Evolutionary conservation across 2,797 vertebrate genomes (phyloP).

Genomic region (Hoplostethus atlanticus): DNA sequence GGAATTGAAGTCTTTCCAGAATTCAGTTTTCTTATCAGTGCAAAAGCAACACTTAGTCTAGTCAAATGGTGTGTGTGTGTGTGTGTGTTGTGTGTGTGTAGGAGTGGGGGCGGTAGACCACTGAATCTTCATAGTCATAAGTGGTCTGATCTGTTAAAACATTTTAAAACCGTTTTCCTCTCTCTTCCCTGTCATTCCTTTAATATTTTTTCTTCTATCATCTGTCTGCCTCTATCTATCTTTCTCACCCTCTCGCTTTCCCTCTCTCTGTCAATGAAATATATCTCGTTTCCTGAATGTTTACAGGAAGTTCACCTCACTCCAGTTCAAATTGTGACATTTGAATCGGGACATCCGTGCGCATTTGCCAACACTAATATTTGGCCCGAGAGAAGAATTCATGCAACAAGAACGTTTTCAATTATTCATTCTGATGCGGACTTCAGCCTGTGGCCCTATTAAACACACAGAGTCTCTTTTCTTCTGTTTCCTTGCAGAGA

Average conservation of each 20-base stretch:
- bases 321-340: conserved; percentile 63
- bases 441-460: conserved; percentile 38
- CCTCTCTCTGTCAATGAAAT: conserved; percentile 39
- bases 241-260: conserved; percentile 12
- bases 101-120: neutral
- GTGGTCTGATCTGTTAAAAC: neutral
- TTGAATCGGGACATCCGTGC: conserved; percentile 64
- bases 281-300: conserved; percentile 51
- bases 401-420: conserved; percentile 52
- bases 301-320: conserved; percentile 52
- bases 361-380: conserved; percentile 75
- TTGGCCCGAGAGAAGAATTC: conserved; percentile 57
- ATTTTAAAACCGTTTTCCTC: neutral
- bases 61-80: conserved; percentile 10
- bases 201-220: conserved; percentile 16
- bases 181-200: conserved; percentile 11
- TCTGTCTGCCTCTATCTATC: conserved; percentile 3
- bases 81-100: neutral
- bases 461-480: conserved; percentile 43
- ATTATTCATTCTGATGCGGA: conserved; percentile 51
- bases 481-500: conserved; percentile 87
- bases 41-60: conserved; percentile 6
- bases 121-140: neutral
- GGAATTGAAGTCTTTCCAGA: neutral
- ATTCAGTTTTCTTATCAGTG: neutral